phyloP scores from a whole-genome alignment of 2,888 invertebrate species.

The Cosmorhoe ocellata region DNA sequence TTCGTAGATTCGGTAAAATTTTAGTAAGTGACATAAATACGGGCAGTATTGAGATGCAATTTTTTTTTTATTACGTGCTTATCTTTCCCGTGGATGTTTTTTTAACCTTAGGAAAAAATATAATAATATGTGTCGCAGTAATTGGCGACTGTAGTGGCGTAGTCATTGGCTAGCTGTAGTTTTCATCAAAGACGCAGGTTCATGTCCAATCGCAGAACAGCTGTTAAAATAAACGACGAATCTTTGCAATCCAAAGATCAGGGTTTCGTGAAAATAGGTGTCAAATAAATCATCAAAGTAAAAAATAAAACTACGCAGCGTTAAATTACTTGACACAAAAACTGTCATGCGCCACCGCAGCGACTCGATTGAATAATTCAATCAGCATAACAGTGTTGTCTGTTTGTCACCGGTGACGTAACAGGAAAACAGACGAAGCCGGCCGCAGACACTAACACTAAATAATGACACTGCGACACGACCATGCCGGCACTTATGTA shows the following conservation, averaged over 20 bases:
- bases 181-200: not conserved
- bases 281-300: not conserved
- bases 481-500: constrained; percentile 30
- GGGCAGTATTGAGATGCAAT: too few species aligned
- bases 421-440: constrained; percentile 46
- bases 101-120: too few species aligned
- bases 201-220: not conserved
- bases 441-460: constrained; percentile 42
- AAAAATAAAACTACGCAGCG: constrained; percentile 29
- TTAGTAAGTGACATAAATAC: too few species aligned
- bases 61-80: too few species aligned
- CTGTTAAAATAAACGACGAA: not conserved
- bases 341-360: constrained; percentile 37
- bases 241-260: too few species aligned
- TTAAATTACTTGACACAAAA: constrained; percentile 37
- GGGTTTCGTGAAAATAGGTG: too few species aligned
- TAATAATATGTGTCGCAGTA: too few species aligned
- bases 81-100: too few species aligned
- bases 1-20: too few species aligned
- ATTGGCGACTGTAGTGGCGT: not conserved
- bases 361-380: constrained; percentile 54
- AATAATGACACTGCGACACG: constrained; percentile 32
- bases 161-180: not conserved
- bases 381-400: constrained; percentile 43
- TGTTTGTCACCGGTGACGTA: constrained; percentile 62